phyloP scores from a whole-genome alignment of 2,797 vertebrate genomes.

The Acrossocheilus wenchowensis region DNA sequence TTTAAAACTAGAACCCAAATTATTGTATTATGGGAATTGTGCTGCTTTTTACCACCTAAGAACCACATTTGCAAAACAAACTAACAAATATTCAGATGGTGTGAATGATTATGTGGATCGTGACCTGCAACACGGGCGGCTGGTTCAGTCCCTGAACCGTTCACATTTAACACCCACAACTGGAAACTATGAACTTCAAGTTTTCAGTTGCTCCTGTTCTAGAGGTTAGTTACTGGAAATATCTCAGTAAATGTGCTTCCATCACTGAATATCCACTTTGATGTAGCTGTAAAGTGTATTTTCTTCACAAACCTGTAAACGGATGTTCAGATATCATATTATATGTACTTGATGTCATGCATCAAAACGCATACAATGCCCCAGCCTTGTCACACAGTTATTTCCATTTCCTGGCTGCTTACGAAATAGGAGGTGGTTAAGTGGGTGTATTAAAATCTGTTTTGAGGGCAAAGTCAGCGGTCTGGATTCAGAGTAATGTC shows the following conservation, averaged over 20 bases:
- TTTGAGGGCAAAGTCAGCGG: slow-evolving; percentile 1
- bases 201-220: slow-evolving; percentile 20
- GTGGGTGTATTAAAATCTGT: slow-evolving; percentile 48
- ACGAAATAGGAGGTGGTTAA: slow-evolving; percentile 1
- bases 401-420: slow-evolving; percentile 62
- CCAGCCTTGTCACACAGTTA: neutral
- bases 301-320: neutral
- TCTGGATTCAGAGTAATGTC: neutral
- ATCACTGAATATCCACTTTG: slow-evolving; percentile 15
- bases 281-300: neutral
- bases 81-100: neutral
- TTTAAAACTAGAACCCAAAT: neutral
- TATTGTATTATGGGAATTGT: neutral
- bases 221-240: slow-evolving; percentile 45
- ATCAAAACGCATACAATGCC: neutral
- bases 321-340: slow-evolving; percentile 41
- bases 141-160: neutral
- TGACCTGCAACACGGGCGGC: neutral
- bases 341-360: neutral
- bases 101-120: neutral
- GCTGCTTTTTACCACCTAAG: neutral
- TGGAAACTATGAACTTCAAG: slow-evolving; percentile 42
- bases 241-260: slow-evolving; percentile 8
- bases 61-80: neutral
- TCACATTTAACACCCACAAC: slow-evolving; percentile 30